Evolutionary conservation across 1,140 invertebrate genomes (phyloP).

Genomic region (Papilio aristodemus): DNA sequence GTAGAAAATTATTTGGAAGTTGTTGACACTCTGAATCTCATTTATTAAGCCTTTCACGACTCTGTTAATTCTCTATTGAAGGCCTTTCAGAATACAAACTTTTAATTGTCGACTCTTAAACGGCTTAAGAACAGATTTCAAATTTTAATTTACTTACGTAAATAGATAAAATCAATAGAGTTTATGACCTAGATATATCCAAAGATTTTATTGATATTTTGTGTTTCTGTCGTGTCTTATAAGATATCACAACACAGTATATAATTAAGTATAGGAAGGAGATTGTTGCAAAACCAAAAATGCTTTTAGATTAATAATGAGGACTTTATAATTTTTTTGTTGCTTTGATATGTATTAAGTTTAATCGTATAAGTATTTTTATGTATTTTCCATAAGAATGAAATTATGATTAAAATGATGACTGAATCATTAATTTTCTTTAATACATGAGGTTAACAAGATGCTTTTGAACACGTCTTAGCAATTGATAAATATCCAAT

Average conservation of each 20-base stretch:
- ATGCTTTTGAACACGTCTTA: too few relatives aligned
- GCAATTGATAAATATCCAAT: too few relatives aligned
- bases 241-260: neutral
- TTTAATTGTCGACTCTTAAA: slow-evolving; percentile 29
- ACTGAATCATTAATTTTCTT: too few relatives aligned
- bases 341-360: too few relatives aligned
- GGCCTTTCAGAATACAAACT: slow-evolving; percentile 25
- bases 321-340: too few relatives aligned
- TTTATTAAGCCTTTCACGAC: slow-evolving; percentile 26
- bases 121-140: slow-evolving; percentile 15
- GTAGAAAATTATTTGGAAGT: slow-evolving; percentile 32
- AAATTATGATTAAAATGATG: too few relatives aligned
- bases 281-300: too few relatives aligned
- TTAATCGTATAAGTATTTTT: too few relatives aligned
- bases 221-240: neutral
- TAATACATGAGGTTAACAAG: too few relatives aligned
- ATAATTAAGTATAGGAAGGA: neutral
- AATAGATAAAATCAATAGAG: neutral
- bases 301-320: too few relatives aligned
- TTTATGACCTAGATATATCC: neutral
- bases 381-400: too few relatives aligned
- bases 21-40: slow-evolving; percentile 32
- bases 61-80: slow-evolving; percentile 29
- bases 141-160: slow-evolving; percentile 8
- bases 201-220: neutral